These are phyloP conservation scores for Trichonephila clavipes DNA, from an alignment of 1,140 invertebrate genomes.

Conservation along the genomic window DNA sequence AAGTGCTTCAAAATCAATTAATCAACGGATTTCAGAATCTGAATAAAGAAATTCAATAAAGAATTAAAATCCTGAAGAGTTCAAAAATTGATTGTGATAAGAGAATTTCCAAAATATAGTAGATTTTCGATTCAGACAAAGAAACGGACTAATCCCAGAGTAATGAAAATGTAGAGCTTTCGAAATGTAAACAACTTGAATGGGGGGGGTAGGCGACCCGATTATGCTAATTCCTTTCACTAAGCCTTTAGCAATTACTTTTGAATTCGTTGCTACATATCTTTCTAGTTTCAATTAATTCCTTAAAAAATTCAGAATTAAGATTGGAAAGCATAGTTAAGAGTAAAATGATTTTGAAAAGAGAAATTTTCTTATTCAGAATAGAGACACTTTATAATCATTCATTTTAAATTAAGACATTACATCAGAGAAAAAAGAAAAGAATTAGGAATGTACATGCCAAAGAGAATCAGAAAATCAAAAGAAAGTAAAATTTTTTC, in stretches of 20 bases:
- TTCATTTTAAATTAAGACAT: too few species aligned
- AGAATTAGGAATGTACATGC: too few species aligned
- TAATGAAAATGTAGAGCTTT: constrained; percentile 50
- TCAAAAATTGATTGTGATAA: not conserved
- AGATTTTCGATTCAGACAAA: constrained; percentile 48
- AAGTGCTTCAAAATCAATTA: not conserved
- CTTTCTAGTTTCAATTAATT: constrained; percentile 3
- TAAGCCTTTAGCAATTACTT: not conserved
- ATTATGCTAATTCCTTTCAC: not conserved
- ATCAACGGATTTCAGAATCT: not conserved
- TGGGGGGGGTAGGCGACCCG: not conserved
- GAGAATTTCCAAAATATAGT: constrained; percentile 1
- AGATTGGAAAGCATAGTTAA: not conserved
- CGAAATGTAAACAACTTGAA: constrained; percentile 7
- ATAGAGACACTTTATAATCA: too few species aligned
- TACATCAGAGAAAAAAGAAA: too few species aligned
- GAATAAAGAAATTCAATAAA: not conserved
- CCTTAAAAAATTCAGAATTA: constrained; percentile 1
- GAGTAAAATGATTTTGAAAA: not conserved
- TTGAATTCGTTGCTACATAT: not conserved
- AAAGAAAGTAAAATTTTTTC: too few species aligned
- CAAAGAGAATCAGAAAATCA: too few species aligned
- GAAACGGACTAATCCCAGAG: not conserved
- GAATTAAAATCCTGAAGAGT: not conserved
- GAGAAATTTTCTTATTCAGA: not conserved